Base-by-base conservation (phyloP, 2,797 vertebrate genomes). In the Zenarchopterus dispar region DNA sequence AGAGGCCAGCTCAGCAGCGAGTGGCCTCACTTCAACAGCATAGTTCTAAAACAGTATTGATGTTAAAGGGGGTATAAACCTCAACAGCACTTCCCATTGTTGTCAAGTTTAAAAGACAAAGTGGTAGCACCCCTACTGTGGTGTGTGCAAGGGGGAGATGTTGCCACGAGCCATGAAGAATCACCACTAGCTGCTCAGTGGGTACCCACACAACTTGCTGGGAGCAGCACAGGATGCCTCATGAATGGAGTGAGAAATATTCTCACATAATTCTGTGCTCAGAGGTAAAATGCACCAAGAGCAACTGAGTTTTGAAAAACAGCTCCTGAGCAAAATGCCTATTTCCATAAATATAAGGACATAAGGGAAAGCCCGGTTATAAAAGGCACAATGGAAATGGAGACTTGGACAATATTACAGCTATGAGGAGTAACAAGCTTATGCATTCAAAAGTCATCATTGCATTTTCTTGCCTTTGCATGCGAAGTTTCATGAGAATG, bases 61-160 rank as follows among this genome's bases (percentile, higher is more conserved):
- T 86, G 84, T 88, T 70, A 75, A 80, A 84, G 67, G 68, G 45
- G 72, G 66, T 64, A 77, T 75, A 80, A 74, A 86, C 67, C 73
- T 59, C 64, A 62, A 77, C 26, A 33, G 66, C 49, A 49, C 63
- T 65, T 67, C 66, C 63, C 52, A 67, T 81, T 78, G 77, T 85
- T 80, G 66, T 63, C 59, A 45, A 67, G 28, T 28, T 73, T n/a
- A 36, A 87, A 77, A 84, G 71, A 82, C 73, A 78, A 84, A 83
- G 63, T 50, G 48, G 47, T 19, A 7, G 7, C 21, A 48, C 62
- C 64, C 57, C 56, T 39, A 17, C 54, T 36, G 67, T 8, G 46
- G 17, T 13, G 33, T 59, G 23, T 43, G 52, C 51, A 49, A 70
- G 58, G 56, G 58, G 56, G 54, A 43, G 50, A 67, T 60, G 51